Conservation (phyloP, 2,797 vertebrate species). For the Micromesistius poutassou region DNA sequence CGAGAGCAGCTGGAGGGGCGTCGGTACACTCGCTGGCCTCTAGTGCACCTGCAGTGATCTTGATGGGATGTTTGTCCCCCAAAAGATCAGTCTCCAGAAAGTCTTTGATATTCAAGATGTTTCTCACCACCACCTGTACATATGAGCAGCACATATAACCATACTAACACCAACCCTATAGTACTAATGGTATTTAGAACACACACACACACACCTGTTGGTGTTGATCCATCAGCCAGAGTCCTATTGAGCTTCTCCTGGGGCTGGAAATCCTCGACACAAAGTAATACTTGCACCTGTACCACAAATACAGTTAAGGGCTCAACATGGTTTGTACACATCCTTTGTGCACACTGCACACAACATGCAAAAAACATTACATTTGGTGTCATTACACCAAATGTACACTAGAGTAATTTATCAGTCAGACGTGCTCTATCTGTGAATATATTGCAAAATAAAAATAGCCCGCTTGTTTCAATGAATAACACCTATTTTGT, state of each 20-base stretch:
- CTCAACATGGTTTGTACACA: not conserved
- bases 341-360: not conserved
- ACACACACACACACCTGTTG: constrained; percentile 37
- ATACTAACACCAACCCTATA: too few relatives aligned
- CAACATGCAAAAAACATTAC: not conserved
- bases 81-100: not conserved
- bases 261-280: constrained; percentile 49
- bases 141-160: not conserved
- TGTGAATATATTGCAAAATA: too few relatives aligned
- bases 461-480: too few relatives aligned
- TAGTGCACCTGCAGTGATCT: not conserved
- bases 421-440: too few relatives aligned
- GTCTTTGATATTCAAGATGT: not conserved
- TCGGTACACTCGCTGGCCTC: not conserved
- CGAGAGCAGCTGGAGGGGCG: not conserved
- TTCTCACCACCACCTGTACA: not conserved
- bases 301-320: not conserved
- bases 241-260: constrained; percentile 39
- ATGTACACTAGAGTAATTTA: not conserved
- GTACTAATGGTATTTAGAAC: too few relatives aligned
- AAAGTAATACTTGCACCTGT: constrained; percentile 55
- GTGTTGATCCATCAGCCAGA: constrained; percentile 57
- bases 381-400: not conserved
- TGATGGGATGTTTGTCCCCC: not conserved
- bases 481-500: too few relatives aligned